Percentiles rank a stretch among this genome's conserved stretches.
Evolutionary conservation across 2,888 invertebrate genomes (phyloP).

Genomic region (Biston betularia): DNA sequence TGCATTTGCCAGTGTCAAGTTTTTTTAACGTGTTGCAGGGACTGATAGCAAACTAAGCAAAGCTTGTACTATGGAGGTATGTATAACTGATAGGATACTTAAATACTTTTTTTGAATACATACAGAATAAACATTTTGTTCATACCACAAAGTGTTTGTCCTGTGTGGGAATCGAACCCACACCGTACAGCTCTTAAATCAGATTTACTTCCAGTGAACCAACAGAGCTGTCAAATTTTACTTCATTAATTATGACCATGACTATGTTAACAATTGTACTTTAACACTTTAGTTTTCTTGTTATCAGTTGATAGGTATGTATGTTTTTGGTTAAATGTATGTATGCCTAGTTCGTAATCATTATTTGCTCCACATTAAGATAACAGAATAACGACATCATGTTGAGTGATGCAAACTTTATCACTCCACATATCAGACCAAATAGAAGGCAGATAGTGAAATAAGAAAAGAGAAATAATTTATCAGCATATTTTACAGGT

Average conservation of each 20-base stretch:
- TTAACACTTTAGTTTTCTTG: conserved; percentile 20
- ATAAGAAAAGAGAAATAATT: background rate
- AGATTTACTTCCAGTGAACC: too few species aligned
- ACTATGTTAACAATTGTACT: conserved; percentile 16
- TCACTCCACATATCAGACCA: background rate
- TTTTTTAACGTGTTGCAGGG: too few species aligned
- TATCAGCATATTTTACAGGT: background rate
- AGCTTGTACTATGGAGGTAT: too few species aligned
- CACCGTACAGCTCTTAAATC: too few species aligned
- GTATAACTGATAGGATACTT: too few species aligned
- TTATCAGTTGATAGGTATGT: background rate
- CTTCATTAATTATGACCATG: conserved; percentile 8
- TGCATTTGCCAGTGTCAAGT: too few species aligned
- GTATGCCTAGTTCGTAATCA: conserved; percentile 9
- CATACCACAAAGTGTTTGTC: too few species aligned
- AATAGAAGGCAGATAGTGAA: background rate
- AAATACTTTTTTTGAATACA: too few species aligned
- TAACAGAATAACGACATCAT: conserved; percentile 3
- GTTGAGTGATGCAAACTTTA: conserved; percentile 2
- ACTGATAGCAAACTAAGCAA: too few species aligned
- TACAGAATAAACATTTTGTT: too few species aligned
- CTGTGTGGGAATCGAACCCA: too few species aligned
- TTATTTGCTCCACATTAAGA: conserved; percentile 21
- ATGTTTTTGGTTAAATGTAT: background rate
- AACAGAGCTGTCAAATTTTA: too few species aligned